Base-by-base conservation (phyloP, 2,113 vertebrate genomes). In the Casuarius casuarius region DNA sequence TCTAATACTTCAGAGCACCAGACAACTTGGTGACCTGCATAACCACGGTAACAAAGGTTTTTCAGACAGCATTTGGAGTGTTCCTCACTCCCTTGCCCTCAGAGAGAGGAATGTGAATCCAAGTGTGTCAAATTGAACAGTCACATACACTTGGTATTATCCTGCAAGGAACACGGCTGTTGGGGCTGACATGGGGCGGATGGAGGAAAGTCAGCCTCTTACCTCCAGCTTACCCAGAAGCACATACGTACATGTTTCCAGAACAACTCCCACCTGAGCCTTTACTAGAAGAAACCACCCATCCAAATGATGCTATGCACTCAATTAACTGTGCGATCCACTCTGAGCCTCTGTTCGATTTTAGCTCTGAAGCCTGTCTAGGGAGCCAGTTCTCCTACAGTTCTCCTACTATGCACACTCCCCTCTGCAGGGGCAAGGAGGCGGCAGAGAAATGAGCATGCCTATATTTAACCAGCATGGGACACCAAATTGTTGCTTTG, bases 341-440 rank as follows among this genome's bases (percentile, higher is more conserved):
- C 74, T 65, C 73, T 15, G 82, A 63, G 71, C 7, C 12, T 48
- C 62, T 22, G 73, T 4, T 44, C 2, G 33, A 46, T 48, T 74
- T 38, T 61, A 86, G 90, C 58, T 51, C 89, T 56, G 42, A 65
- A 65, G 67, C 46, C 80, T 76, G 3, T 4, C 58, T 54, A 46
- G 28, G 78, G 74, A 96, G 96, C 84, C 94, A 89, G 92, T 83
- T 95, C 71, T 95, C 91, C 91, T 49, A n/a, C 94, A 89, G 92
- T 83, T 95, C 71, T 95, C 91, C 91, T 49, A n/a, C 91, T 94
- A 1, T 80, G 74, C 29, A 12, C 85, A 87, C 91, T 82, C 71
- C 91, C 63, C 59, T 96, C 86, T 76, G 81, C 77, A 91, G 75
- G 92, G 87, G 40, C 54, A 58, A 79, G 91, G 80, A 92, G 92